phyloP scores from a whole-genome alignment of 2,113 vertebrate species.

The Hipposideros armiger region DNA sequence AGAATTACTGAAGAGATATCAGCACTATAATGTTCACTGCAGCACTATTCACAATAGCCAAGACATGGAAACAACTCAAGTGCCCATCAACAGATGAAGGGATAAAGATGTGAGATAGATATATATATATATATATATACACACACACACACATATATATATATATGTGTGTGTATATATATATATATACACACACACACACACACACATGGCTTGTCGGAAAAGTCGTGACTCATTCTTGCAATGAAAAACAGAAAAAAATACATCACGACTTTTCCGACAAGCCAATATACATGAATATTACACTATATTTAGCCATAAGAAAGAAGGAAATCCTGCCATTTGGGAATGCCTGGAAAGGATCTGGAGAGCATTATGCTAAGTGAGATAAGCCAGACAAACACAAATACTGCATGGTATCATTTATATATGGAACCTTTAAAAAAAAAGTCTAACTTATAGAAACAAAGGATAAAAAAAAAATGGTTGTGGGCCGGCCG shows the following conservation, averaged over 20 bases:
- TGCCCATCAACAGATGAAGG: background rate
- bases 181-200: background rate
- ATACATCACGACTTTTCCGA: no score
- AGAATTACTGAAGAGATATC: background rate
- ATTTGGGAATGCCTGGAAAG: background rate
- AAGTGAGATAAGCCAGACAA: background rate
- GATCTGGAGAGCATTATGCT: background rate
- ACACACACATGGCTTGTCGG: background rate
- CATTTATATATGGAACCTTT: background rate
- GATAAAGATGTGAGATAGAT: background rate
- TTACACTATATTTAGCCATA: background rate
- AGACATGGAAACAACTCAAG: background rate
- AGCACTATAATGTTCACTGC: background rate
- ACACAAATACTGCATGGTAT: background rate
- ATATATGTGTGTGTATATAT: no score
- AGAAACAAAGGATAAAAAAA: background rate
- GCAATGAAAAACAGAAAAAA: no score
- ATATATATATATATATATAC: background rate
- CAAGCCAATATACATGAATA: no score
- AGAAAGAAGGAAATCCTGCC: background rate
- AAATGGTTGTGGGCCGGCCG: no score
- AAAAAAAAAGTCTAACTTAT: background rate
- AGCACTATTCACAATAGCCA: background rate
- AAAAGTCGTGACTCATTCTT: no score
- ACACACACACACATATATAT: background rate